Conservation (phyloP, 1,140 invertebrate species). For the Propsilocerus akamusi region DNA sequence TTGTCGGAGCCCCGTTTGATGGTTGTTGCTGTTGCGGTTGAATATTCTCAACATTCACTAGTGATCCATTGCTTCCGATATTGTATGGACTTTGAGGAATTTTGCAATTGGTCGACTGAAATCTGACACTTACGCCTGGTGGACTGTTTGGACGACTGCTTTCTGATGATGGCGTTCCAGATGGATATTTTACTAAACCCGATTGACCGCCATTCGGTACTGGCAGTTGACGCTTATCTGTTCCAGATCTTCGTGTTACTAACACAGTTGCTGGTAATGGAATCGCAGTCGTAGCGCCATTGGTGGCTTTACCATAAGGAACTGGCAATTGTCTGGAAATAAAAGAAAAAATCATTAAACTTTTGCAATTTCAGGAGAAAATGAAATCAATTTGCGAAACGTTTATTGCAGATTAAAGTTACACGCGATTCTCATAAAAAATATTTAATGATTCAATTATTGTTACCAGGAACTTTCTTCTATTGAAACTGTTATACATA, state of each 20-base stretch:
- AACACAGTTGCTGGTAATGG: constrained; percentile 25
- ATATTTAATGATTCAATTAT: constrained; percentile 4
- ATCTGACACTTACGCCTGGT: not conserved
- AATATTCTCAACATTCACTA: not conserved
- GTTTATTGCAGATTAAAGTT: not conserved
- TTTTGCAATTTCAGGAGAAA: not conserved
- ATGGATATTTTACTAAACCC: not conserved
- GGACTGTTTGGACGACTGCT: not conserved
- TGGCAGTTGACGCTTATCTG: not conserved
- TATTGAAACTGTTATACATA: too few relatives aligned
- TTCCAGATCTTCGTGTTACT: constrained; percentile 22
- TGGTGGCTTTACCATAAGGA: too few relatives aligned
- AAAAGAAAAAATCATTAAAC: not conserved
- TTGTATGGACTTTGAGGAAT: not conserved
- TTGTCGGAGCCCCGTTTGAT: constrained; percentile 30
- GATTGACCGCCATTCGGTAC: not conserved
- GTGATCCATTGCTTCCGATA: not conserved
- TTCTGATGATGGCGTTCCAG: not conserved
- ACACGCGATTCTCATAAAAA: not conserved
- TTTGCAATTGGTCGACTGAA: not conserved
- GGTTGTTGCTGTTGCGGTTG: not conserved
- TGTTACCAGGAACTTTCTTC: too few relatives aligned
- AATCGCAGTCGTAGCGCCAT: constrained; percentile 20
- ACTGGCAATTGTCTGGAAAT: not conserved
- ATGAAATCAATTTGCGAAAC: not conserved